Evolutionary conservation across 2,113 vertebrate genomes (phyloP).

Genomic region (Speoplatyrhinus poulsoni): DNA sequence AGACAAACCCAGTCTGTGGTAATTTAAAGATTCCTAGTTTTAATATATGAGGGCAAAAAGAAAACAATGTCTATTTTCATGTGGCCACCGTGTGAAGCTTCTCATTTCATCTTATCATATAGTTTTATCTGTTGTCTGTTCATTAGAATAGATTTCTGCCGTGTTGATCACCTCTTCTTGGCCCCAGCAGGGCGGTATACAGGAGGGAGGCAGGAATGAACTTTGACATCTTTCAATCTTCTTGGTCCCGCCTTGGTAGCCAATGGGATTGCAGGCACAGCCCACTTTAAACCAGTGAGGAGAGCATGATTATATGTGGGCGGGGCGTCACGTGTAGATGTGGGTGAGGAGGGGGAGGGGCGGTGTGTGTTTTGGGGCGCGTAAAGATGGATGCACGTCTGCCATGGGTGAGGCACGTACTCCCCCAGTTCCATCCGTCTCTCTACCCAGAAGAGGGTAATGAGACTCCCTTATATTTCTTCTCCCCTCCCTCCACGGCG

Average conservation of each 20-base stretch:
- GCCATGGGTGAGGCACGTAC: conserved; percentile 50
- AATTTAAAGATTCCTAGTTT: conserved; percentile 82
- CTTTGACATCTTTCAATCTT: conserved; percentile 7
- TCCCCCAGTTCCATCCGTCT: conserved; percentile 51
- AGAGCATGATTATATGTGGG: conserved; percentile 2
- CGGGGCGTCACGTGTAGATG: conserved; percentile 1
- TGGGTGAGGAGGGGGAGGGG: not conserved
- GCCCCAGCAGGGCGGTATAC: conserved; percentile 20
- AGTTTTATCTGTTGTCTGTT: conserved; percentile 52
- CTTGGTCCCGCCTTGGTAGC: conserved; percentile 21
- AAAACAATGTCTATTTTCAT: conserved; percentile 69
- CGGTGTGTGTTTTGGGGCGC: not conserved
- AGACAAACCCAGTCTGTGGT: conserved; percentile 73
- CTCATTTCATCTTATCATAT: conserved; percentile 52
- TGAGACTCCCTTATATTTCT: conserved; percentile 1
- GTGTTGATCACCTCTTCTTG: conserved; percentile 49
- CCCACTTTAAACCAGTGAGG: conserved; percentile 14
- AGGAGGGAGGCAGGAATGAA: conserved; percentile 46
- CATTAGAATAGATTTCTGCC: conserved; percentile 37
- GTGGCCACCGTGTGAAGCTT: conserved; percentile 74
- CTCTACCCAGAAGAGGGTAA: not conserved
- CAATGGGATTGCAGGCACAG: conserved; percentile 18
- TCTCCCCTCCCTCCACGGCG: conserved; percentile 28
- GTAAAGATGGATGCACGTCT: not conserved
- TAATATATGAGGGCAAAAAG: conserved; percentile 76